These are phyloP conservation scores for Grallaria varia DNA, from an alignment of 2,113 vertebrate genomes.

Conservation along the genomic window DNA sequence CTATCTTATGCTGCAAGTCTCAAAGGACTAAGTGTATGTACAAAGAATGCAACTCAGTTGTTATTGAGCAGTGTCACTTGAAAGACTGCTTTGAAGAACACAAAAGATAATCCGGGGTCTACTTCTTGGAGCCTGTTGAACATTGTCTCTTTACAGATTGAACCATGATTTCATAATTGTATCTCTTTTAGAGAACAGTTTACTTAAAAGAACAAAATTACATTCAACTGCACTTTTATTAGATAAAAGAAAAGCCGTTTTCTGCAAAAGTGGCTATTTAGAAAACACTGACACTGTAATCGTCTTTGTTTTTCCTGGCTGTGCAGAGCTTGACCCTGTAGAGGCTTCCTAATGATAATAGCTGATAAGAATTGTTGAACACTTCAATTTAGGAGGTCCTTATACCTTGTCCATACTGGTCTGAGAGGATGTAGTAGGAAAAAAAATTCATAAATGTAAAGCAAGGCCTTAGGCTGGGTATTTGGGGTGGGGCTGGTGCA, in stretches of 20 bases:
- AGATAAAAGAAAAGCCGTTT: conserved; percentile 36
- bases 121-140: not conserved
- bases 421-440: not conserved
- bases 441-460: not conserved
- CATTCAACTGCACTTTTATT: not conserved
- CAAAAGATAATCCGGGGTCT: not conserved
- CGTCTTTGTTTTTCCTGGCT: not conserved
- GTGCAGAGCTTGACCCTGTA: not conserved
- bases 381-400: not conserved
- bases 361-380: not conserved
- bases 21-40: not conserved
- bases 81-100: not conserved
- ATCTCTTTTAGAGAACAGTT: not conserved
- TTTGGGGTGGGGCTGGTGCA: not conserved
- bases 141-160: not conserved
- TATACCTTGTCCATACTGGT: not conserved
- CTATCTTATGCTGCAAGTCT: not conserved
- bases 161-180: conserved; percentile 15
- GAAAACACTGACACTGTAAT: not conserved
- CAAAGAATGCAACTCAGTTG: not conserved
- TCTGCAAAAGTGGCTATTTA: not conserved
- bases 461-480: not conserved
- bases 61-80: not conserved
- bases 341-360: not conserved
- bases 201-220: conserved; percentile 50